These are phyloP conservation scores for Cyanistes caeruleus DNA, from an alignment of 2,113 vertebrate species.

Conservation along the genomic window DNA sequence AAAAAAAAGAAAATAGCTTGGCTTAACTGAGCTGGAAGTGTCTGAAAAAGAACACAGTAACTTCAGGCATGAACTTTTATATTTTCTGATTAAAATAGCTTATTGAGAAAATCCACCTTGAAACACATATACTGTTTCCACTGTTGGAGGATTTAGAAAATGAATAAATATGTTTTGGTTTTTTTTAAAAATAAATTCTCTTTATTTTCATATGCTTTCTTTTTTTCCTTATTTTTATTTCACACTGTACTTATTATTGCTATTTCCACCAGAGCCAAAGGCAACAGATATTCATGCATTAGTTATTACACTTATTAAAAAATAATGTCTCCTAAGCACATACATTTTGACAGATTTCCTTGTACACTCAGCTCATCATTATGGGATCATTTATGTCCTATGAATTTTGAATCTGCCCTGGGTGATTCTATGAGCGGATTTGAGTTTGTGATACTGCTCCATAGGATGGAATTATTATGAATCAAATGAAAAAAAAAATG, in stretches of 20 bases:
- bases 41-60: not conserved
- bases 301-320: not conserved
- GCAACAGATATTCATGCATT: not conserved
- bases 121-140: not conserved
- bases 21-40: not conserved
- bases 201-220: not conserved
- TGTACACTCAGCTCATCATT: not conserved
- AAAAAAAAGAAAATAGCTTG: not conserved
- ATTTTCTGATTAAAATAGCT: not conserved
- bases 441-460: not conserved
- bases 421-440: not conserved
- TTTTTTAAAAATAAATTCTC: not conserved
- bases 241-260: not conserved
- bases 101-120: not conserved
- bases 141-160: not conserved
- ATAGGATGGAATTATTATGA: not conserved
- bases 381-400: not conserved
- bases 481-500: not conserved
- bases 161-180: not conserved
- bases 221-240: not conserved
- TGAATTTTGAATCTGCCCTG: not conserved
- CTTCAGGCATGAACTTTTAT: not conserved
- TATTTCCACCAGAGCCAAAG: not conserved
- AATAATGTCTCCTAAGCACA: not conserved
- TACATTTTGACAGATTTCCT: not conserved